These are phyloP conservation scores for Nemapogon koenigi DNA, from an alignment of 2,888 invertebrate species.

Conservation along the genomic window DNA sequence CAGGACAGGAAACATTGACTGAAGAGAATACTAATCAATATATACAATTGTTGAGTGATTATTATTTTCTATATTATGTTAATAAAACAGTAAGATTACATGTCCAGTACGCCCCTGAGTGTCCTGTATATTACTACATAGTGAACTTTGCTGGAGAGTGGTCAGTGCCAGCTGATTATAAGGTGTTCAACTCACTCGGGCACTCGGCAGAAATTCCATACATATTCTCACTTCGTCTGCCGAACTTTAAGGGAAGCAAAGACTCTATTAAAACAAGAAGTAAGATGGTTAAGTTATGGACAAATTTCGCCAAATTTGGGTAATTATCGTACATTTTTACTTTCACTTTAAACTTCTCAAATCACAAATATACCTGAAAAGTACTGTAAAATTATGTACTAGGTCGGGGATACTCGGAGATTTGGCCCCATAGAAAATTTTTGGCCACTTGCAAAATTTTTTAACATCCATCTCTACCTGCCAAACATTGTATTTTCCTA, in stretches of 20 bases:
- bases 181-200: conserved; percentile 35
- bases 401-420: too few relatives aligned
- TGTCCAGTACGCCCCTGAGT: conserved; percentile 31
- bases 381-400: too few relatives aligned
- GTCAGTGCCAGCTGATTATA: conserved; percentile 29
- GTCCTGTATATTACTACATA: conserved; percentile 45
- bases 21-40: conserved; percentile 40
- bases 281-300: conserved; percentile 51
- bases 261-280: conserved; percentile 38
- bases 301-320: conserved; percentile 59
- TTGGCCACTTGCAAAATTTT: conserved; percentile 2
- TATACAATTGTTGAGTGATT: conserved; percentile 45
- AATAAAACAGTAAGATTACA: conserved; percentile 45
- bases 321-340: conserved; percentile 24
- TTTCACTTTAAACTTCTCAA: too few relatives aligned
- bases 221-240: conserved; percentile 28
- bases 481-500: too few relatives aligned
- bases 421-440: too few relatives aligned
- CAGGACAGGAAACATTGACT: conserved; percentile 31
- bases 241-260: conserved; percentile 34
- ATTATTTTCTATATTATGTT: conserved; percentile 44
- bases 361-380: too few relatives aligned
- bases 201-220: conserved; percentile 47
- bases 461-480: too few relatives aligned
- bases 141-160: conserved; percentile 43